These are phyloP conservation scores for Conus betulinus DNA, from an alignment of 1,140 invertebrate species.

Conservation along the genomic window DNA sequence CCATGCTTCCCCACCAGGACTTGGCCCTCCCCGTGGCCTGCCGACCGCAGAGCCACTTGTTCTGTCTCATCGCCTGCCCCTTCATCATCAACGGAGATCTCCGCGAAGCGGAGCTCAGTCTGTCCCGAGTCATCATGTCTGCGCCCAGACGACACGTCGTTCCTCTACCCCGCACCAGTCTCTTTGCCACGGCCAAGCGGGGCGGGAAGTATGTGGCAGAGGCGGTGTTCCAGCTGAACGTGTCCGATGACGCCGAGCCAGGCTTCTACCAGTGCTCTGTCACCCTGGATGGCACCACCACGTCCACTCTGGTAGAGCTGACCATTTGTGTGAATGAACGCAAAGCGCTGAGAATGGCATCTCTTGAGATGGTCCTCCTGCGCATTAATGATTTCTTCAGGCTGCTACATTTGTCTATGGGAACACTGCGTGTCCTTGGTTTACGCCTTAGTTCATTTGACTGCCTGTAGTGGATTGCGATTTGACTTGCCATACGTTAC, in stretches of 20 bases:
- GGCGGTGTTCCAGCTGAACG: background rate
- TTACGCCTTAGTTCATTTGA: no score
- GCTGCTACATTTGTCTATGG: no score
- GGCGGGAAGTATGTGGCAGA: background rate
- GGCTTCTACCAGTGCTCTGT: background rate
- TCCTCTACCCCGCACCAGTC: background rate
- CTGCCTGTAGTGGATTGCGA: no score
- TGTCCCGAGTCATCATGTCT: background rate
- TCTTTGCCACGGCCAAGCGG: background rate
- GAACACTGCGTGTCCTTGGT: no score
- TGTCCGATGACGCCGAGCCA: background rate
- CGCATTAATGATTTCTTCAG: no score
- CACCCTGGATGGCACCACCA: background rate
- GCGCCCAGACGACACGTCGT: background rate
- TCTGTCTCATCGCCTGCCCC: constrained; percentile 7
- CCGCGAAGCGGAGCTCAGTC: background rate
- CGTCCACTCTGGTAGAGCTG: background rate
- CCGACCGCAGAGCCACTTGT: background rate
- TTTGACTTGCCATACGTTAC: no score
- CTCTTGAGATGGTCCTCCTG: no score
- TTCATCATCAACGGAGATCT: background rate
- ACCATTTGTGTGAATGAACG: background rate
- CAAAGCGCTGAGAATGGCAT: no score
- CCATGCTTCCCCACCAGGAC: background rate
- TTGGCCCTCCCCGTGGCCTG: background rate